Percentiles rank a stretch among this genome's conserved stretches.
Conservation (phyloP, 2,888 invertebrate species). For the Arge pagana region DNA sequence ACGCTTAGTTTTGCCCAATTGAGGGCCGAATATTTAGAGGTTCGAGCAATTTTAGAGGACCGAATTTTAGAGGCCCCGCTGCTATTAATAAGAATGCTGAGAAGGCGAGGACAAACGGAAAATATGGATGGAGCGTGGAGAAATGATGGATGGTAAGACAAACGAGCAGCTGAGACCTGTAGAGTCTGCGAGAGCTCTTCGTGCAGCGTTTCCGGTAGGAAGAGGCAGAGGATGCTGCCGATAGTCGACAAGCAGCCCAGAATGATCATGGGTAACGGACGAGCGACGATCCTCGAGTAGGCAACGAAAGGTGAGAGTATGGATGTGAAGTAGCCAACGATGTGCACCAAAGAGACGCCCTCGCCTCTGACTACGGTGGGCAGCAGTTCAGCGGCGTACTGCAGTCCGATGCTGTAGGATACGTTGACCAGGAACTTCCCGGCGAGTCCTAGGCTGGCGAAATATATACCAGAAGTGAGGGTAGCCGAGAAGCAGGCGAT, state of each 20-base stretch:
- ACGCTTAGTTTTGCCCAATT: too few relatives aligned
- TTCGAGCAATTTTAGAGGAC: too few relatives aligned
- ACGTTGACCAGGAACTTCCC: constrained; percentile 83
- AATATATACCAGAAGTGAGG: constrained; percentile 71
- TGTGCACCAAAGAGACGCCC: constrained; percentile 82
- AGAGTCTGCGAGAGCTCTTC: constrained; percentile 81
- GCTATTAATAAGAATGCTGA: too few relatives aligned
- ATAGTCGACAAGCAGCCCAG: constrained; percentile 72
- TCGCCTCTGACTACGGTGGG: constrained; percentile 85
- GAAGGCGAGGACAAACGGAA: too few relatives aligned
- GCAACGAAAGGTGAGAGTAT: constrained; percentile 82
- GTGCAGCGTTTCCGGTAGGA: constrained; percentile 81
- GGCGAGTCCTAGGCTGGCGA: constrained; percentile 74
- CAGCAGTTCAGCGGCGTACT: constrained; percentile 82
- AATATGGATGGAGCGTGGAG: too few relatives aligned
- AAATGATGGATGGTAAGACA: too few relatives aligned
- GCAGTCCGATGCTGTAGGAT: constrained; percentile 83
- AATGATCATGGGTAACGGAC: constrained; percentile 73
- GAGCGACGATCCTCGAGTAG: constrained; percentile 72
- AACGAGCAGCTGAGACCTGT: too few relatives aligned
- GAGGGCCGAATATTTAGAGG: too few relatives aligned
- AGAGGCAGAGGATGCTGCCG: constrained; percentile 73
- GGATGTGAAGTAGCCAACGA: constrained; percentile 83
- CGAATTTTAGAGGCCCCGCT: too few relatives aligned
- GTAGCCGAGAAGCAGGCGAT: constrained; percentile 76